Conservation (phyloP, 1,140 invertebrate species). For the Arctopsyche grandis region DNA sequence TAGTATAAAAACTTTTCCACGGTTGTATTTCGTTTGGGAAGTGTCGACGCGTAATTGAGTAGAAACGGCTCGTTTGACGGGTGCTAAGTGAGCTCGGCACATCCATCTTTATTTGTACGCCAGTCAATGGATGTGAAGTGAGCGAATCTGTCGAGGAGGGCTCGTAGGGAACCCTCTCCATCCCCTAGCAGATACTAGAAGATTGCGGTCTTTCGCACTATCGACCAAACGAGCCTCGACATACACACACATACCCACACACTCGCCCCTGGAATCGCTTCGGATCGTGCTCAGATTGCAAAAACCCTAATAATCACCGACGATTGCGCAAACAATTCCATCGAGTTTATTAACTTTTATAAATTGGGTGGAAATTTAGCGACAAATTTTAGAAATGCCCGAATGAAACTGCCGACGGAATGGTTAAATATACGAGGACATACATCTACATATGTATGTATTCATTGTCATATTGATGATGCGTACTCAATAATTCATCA, state of each 20-base stretch:
- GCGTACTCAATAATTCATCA: too few species aligned
- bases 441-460: too few species aligned
- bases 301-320: constrained; percentile 17
- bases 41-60: neutral
- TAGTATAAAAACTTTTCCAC: neutral
- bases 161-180: constrained; percentile 1
- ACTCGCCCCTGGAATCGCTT: neutral
- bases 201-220: constrained; percentile 39
- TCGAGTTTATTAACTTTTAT: neutral
- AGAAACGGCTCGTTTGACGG: neutral
- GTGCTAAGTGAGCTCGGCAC: constrained; percentile 7
- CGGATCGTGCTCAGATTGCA: constrained; percentile 28
- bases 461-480: too few species aligned
- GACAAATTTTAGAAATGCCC: too few species aligned
- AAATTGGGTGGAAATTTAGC: neutral
- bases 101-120: constrained; percentile 43
- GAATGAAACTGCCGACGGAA: too few species aligned
- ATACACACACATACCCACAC: neutral
- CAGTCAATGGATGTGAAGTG: neutral
- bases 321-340: neutral
- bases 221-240: constrained; percentile 27
- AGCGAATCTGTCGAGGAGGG: constrained; percentile 6
- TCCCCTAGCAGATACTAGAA: constrained; percentile 7
- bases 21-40: neutral
- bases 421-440: too few species aligned